These are phyloP conservation scores for Leptodactylus fuscus DNA, from an alignment of 2,113 vertebrate genomes.

Conservation along the genomic window DNA sequence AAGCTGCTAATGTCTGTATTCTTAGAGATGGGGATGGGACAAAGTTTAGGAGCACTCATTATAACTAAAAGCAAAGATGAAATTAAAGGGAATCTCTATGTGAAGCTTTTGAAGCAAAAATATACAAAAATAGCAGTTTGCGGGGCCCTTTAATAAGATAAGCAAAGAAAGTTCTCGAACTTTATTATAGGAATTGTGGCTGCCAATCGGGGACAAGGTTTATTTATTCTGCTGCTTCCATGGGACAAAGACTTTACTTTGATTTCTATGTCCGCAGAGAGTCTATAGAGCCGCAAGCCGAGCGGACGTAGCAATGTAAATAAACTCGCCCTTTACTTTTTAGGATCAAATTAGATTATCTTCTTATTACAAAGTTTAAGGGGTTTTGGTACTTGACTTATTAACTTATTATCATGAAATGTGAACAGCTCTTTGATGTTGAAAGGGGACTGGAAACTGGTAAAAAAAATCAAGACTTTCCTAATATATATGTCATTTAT, in stretches of 20 bases:
- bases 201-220: background rate
- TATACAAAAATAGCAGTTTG: background rate
- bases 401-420: background rate
- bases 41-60: no score
- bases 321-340: constrained; percentile 16
- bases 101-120: no score
- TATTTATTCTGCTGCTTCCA: background rate
- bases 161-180: background rate
- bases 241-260: background rate
- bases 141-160: background rate
- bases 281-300: background rate
- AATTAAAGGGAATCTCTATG: no score
- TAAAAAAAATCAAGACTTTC: background rate
- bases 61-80: no score
- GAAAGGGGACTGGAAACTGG: background rate
- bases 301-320: background rate
- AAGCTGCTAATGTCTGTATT: background rate
- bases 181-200: background rate
- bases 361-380: background rate
- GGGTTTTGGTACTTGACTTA: background rate
- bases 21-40: no score
- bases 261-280: background rate
- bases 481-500: background rate
- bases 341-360: constrained; percentile 15
- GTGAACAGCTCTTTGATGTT: background rate